These are phyloP conservation scores for Tetrax tetrax DNA, from an alignment of 2,113 vertebrate species.

Conservation along the genomic window DNA sequence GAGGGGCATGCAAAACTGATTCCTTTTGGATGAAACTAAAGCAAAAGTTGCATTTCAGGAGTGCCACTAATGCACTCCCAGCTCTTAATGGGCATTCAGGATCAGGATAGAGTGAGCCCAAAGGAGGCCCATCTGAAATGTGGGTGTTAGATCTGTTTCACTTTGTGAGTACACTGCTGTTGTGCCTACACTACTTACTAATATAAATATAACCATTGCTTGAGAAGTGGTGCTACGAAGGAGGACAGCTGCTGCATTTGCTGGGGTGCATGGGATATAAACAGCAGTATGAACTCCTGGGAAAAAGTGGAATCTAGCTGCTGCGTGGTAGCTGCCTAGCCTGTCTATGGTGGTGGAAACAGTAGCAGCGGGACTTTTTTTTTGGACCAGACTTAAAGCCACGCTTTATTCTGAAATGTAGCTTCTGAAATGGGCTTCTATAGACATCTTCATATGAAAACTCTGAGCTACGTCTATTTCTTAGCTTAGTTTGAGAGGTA, in stretches of 20 bases:
- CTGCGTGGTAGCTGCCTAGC: not conserved
- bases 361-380: not conserved
- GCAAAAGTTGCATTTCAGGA: not conserved
- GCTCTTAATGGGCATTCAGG: not conserved
- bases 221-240: not conserved
- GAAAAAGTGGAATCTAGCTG: not conserved
- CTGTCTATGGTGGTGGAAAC: not conserved
- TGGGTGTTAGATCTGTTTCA: not conserved
- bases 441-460: not conserved
- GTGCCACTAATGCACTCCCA: no score
- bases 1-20: not conserved
- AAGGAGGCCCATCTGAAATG: not conserved
- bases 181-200: not conserved
- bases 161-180: not conserved
- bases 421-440: not conserved
- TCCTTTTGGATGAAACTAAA: not conserved
- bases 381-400: not conserved
- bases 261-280: not conserved
- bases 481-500: not conserved
- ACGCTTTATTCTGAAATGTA: not conserved
- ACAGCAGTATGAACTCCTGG: not conserved
- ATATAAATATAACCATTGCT: not conserved
- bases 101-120: not conserved
- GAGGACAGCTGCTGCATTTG: not conserved
- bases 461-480: not conserved